Percentiles rank a stretch among this genome's conserved stretches.
Evolutionary conservation across 2,888 invertebrate genomes (phyloP).

Genomic region (Coleophora deauratella): DNA sequence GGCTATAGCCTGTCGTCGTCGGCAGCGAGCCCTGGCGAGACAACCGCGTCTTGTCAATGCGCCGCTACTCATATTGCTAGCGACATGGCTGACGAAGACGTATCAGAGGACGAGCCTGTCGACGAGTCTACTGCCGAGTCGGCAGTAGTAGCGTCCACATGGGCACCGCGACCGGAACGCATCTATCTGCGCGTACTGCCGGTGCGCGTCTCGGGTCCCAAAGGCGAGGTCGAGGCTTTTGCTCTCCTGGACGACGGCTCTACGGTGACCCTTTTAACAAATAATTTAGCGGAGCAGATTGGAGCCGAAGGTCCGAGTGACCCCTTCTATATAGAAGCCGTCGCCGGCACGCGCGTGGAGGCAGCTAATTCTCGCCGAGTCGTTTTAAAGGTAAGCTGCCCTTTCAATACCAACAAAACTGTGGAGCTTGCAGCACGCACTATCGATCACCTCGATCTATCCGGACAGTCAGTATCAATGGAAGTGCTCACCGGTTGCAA

Average conservation of each 20-base stretch:
- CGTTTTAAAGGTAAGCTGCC: not conserved
- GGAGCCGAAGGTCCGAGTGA: conserved; percentile 4
- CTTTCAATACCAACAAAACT: conserved; percentile 2
- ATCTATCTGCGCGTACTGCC: conserved; percentile 1
- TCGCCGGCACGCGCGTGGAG: conserved; percentile 1
- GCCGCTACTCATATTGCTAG: not conserved
- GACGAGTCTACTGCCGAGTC: not conserved
- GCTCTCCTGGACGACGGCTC: conserved; percentile 13
- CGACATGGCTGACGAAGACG: no score
- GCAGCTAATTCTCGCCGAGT: not conserved
- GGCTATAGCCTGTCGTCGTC: not conserved
- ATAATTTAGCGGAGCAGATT: not conserved
- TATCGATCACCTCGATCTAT: not conserved
- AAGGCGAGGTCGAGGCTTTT: conserved; percentile 1
- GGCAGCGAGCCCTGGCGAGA: not conserved
- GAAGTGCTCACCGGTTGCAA: not conserved
- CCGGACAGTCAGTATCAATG: not conserved
- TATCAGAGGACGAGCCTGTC: not conserved
- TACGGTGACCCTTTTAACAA: conserved; percentile 3
- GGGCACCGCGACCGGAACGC: not conserved
- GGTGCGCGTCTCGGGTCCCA: conserved; percentile 5
- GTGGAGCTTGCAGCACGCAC: not conserved
- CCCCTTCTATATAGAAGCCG: conserved; percentile 1
- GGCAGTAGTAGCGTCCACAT: not conserved
- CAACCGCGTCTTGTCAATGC: no score